Base-by-base conservation (phyloP, 2,797 vertebrate genomes). In the Eremophila alpestris region DNA sequence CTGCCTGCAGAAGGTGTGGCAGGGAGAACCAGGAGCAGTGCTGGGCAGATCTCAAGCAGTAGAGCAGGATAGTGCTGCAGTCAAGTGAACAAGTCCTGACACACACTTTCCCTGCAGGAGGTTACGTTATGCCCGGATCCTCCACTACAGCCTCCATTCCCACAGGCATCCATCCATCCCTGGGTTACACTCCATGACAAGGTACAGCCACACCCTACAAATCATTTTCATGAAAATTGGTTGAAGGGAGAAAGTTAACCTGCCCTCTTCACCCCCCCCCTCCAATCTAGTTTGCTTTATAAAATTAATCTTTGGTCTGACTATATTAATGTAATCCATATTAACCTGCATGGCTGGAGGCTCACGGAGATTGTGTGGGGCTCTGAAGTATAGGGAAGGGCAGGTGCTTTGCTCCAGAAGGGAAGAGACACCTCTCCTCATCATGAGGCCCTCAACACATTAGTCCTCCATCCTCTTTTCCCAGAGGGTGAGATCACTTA, bases 51-150 rank as follows among this genome's bases (percentile, higher is more conserved):
- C 87, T 81, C 19, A 59, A 73, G 91, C 69, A 78, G 95, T 51
- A 88, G 54, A 90, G 95, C 95, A 91, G 95, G 90, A 73, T 82
- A 88, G 59, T 0, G 0, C 70, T 63, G 80, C 0, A 5, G 94
- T 91, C 90, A 95, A 95, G 70, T 1, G 5, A 94, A 92, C 96
- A 96, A 95, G 96, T 83, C 95, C 83, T n/a, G 88, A 95, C 96
- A 43, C 74, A 95, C 77, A 94, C 67, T 15, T 52, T 45, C 80
- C 96, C 89, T 2, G 5, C 29, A 96, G 93, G 79, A 89, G 91
- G 24, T 94, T 80, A 83, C 3, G 1, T 58, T 85, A 86, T 16
- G 1, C 87, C 91, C 16, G 0, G 62, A 94, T 95, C 85, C 62
- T 80, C 76, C 0, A 0, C 90, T 86, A 5, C 69, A 94, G 91